Percentiles rank a stretch among this genome's conserved stretches.
Evolutionary conservation across 2,113 vertebrate species (phyloP).

Genomic region (Tragelaphus scriptus): DNA sequence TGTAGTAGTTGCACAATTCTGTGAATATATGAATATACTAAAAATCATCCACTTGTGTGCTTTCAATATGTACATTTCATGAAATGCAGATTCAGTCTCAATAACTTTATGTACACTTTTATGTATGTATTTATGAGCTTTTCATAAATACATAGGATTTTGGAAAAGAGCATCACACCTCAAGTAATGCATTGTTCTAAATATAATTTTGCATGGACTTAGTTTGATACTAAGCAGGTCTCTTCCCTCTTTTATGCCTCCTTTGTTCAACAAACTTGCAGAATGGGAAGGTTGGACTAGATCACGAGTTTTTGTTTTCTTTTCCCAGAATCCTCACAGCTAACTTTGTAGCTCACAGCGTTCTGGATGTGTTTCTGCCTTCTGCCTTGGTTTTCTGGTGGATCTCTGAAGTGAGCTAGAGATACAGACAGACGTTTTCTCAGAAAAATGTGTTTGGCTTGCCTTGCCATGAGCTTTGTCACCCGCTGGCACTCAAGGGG

Average conservation of each 20-base stretch:
- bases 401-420: fast-evolving
- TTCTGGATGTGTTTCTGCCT: background rate
- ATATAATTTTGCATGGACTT: background rate
- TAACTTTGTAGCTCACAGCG: background rate
- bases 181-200: background rate
- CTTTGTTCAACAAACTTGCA: background rate
- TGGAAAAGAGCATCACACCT: background rate
- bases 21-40: no score
- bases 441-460: conserved; percentile 66
- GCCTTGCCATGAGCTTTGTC: conserved; percentile 33
- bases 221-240: background rate
- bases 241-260: background rate
- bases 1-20: background rate
- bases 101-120: background rate
- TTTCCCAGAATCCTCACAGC: background rate
- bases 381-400: background rate
- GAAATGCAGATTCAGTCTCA: background rate
- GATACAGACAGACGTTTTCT: conserved; percentile 69
- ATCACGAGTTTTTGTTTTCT: background rate
- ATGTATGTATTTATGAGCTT: background rate
- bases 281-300: background rate
- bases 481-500: background rate
- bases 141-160: background rate
- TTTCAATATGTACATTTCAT: background rate
- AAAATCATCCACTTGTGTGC: background rate